Percentiles rank a stretch among this genome's conserved stretches.
Evolutionary conservation across 2,888 invertebrate species (phyloP).

Genomic region (Sphecodes monilicornis): DNA sequence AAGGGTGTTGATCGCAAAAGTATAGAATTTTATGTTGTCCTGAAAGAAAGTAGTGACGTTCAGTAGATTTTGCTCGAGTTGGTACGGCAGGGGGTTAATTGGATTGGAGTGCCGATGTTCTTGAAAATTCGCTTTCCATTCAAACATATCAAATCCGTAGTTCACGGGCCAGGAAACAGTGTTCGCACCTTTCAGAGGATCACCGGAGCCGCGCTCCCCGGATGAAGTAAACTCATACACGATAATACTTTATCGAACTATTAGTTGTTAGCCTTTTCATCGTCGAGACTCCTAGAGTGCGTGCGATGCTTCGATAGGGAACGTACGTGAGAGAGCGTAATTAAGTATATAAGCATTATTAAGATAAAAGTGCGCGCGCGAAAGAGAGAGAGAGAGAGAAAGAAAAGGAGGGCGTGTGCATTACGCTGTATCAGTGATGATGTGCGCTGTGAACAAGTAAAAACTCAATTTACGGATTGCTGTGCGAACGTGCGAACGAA

Average conservation of each 20-base stretch:
- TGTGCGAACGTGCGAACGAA: slow-evolving; percentile 31
- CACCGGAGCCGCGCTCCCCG: slow-evolving; percentile 54
- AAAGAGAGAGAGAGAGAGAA: background rate
- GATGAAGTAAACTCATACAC: slow-evolving; percentile 63
- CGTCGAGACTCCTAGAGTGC: slow-evolving; percentile 75
- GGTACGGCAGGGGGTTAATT: background rate
- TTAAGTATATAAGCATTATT: slow-evolving; percentile 63
- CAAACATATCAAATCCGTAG: slow-evolving; percentile 5
- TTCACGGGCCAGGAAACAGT: background rate
- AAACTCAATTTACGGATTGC: slow-evolving; percentile 47
- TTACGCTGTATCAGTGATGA: slow-evolving; percentile 76
- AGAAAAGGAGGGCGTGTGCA: slow-evolving; percentile 62
- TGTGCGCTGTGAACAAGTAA: slow-evolving; percentile 68
- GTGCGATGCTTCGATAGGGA: slow-evolving; percentile 74
- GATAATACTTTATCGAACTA: slow-evolving; percentile 70
- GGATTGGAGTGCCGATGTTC: background rate
- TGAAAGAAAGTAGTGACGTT: background rate
- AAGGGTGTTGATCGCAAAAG: background rate
- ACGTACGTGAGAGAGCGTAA: slow-evolving; percentile 73
- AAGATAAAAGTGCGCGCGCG: slow-evolving; percentile 28
- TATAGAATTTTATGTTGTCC: background rate
- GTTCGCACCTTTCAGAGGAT: slow-evolving; percentile 10
- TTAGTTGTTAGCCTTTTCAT: slow-evolving; percentile 74
- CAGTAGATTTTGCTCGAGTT: too few species aligned
- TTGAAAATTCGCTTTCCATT: background rate